Evolutionary conservation across 2,113 vertebrate species (phyloP).

Genomic region (Rhodinocichla rosea): DNA sequence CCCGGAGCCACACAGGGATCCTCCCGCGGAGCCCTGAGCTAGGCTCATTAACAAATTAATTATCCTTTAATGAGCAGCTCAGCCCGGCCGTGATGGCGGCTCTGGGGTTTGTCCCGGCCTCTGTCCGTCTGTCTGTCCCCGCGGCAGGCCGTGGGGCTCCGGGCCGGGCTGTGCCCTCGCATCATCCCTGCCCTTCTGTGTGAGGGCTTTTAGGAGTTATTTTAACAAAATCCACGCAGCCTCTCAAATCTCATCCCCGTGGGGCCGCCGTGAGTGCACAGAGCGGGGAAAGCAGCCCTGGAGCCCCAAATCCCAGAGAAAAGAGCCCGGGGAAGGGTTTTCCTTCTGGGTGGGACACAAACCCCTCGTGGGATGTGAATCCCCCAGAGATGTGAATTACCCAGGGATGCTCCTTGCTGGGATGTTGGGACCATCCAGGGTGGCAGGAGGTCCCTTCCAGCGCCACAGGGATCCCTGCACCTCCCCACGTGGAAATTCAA

Average conservation of each 20-base stretch:
- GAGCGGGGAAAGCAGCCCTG: neutral
- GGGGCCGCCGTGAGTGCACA: neutral
- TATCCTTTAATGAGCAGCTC: neutral
- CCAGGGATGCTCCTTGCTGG: neutral
- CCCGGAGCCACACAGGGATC: rapidly evolving
- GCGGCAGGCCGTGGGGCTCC: neutral
- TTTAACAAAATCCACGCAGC: neutral
- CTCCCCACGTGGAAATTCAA: neutral
- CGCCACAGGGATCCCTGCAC: rapidly evolving
- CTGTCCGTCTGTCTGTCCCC: neutral
- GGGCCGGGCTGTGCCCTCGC: neutral
- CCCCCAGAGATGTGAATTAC: rapidly evolving
- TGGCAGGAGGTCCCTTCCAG: neutral
- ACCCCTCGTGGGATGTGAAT: neutral
- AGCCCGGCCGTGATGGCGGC: rapidly evolving
- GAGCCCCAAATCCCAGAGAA: neutral
- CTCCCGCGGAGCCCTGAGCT: rapidly evolving
- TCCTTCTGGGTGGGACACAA: neutral
- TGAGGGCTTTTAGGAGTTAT: neutral
- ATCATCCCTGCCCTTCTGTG: neutral
- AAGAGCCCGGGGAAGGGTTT: neutral
- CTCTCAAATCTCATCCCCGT: neutral
- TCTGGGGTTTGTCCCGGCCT: neutral
- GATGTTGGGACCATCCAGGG: rapidly evolving
- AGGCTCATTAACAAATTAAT: neutral